Conservation (phyloP, 2,888 invertebrate genomes). For the Limnephilus rhombicus region DNA sequence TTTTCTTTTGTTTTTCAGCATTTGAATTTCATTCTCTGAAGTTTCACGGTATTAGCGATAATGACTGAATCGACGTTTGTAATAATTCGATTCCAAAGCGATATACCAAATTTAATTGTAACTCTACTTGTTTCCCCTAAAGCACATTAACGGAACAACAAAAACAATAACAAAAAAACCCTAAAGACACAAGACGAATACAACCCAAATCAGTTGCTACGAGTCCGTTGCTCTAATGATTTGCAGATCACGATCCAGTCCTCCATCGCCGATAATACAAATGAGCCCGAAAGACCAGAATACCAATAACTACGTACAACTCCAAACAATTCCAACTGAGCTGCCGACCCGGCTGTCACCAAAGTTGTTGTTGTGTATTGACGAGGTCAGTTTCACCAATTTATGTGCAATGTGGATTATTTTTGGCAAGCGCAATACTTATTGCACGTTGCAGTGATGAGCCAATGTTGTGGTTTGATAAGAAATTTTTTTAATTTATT, state of each 20-base stretch:
- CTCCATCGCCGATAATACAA: constrained; percentile 15
- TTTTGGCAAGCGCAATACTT: neutral
- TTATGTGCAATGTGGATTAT: neutral
- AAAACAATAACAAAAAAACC: neutral
- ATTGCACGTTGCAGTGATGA: neutral
- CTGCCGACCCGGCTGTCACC: neutral
- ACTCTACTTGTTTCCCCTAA: neutral
- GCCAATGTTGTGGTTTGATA: neutral
- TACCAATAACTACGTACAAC: neutral
- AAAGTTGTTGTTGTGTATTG: neutral
- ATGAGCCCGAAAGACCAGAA: neutral
- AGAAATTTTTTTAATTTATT: too few relatives aligned
- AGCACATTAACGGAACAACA: neutral
- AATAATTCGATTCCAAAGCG: too few relatives aligned
- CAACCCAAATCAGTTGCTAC: neutral
- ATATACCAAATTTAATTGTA: too few relatives aligned
- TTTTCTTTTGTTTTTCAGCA: too few relatives aligned
- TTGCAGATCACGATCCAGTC: constrained; percentile 32
- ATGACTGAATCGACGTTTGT: too few relatives aligned
- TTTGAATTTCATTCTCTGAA: too few relatives aligned
- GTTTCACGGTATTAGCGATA: too few relatives aligned
- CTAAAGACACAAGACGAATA: neutral
- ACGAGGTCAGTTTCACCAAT: constrained; percentile 15
- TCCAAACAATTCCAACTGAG: neutral
- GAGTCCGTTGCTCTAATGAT: neutral